These are phyloP conservation scores for Euura lappo DNA, from an alignment of 1,140 invertebrate species.

Conservation along the genomic window DNA sequence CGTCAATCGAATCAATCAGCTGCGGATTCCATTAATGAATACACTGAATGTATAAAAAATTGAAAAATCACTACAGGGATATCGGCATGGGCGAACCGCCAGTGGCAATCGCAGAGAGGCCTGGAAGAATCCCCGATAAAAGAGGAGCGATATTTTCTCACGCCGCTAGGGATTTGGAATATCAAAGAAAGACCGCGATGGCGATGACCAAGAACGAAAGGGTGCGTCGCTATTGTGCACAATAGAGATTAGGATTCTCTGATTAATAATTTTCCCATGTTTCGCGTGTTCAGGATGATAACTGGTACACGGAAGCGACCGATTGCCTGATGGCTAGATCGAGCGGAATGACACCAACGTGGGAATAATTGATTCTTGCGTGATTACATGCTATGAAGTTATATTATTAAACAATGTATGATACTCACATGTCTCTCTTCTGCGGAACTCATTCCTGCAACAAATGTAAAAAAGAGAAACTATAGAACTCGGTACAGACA, in stretches of 20 bases:
- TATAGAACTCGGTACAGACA: slow-evolving; percentile 22
- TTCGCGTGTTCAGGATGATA: background rate
- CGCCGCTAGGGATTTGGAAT: background rate
- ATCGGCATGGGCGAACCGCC: slow-evolving; percentile 2
- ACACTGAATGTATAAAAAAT: no score
- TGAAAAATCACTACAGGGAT: background rate
- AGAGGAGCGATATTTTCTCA: slow-evolving; percentile 12
- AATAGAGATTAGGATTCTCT: background rate
- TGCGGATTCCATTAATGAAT: no score
- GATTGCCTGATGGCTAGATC: background rate
- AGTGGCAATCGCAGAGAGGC: background rate
- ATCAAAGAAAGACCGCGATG: background rate
- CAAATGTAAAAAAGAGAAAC: slow-evolving; percentile 44
- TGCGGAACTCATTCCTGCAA: slow-evolving; percentile 70
- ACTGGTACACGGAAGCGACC: background rate
- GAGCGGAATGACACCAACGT: background rate
- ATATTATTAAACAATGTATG: no score
- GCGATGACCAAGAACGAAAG: background rate
- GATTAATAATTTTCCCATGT: background rate
- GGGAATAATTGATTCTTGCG: slow-evolving; percentile 27
- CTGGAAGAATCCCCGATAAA: background rate
- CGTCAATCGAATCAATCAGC: no score
- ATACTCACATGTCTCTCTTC: slow-evolving; percentile 73
- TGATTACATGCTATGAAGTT: slow-evolving; percentile 22
- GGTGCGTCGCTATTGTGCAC: background rate